These are phyloP conservation scores for Drepana falcataria DNA, from an alignment of 2,888 invertebrate genomes.

Conservation along the genomic window DNA sequence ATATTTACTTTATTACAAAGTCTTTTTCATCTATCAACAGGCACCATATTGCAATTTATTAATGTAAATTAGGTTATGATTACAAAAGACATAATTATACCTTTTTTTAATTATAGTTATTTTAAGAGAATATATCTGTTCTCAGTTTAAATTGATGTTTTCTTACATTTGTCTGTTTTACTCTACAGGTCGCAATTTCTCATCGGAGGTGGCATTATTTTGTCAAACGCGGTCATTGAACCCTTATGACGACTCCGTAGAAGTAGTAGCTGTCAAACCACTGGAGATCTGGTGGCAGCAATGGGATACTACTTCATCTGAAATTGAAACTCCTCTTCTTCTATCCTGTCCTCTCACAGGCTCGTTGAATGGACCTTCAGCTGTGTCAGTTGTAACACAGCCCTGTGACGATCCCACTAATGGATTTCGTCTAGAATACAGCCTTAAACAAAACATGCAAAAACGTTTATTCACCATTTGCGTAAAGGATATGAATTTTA, in stretches of 20 bases:
- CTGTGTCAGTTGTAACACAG: conserved; percentile 70
- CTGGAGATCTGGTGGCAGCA: conserved; percentile 81
- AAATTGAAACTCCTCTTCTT: conserved; percentile 77
- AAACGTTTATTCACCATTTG: conserved; percentile 81
- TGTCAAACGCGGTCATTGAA: conserved; percentile 74
- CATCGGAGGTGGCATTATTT: conserved; percentile 58
- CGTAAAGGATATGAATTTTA: conserved; percentile 84
- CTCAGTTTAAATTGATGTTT: too few relatives aligned
- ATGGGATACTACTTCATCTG: conserved; percentile 73
- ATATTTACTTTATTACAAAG: too few relatives aligned
- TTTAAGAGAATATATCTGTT: too few relatives aligned
- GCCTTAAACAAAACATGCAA: conserved; percentile 19
- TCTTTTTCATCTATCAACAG: too few relatives aligned
- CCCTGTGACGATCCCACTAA: conserved; percentile 72
- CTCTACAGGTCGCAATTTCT: conserved; percentile 59
- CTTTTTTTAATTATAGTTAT: too few relatives aligned
- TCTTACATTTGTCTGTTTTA: conserved; percentile 14
- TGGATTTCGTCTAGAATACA: conserved; percentile 49
- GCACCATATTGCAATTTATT: too few relatives aligned
- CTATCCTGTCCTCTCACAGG: conserved; percentile 81
- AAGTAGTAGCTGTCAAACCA: conserved; percentile 77
- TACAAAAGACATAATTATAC: not conserved
- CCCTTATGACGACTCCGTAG: conserved; percentile 57
- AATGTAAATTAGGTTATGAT: not conserved
- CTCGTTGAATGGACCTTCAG: conserved; percentile 46